Evolutionary conservation across 2,797 vertebrate species (phyloP), one percentile per base, ranked within the genome.

Genomic region (Melanogrammus aeglefinus): DNA sequence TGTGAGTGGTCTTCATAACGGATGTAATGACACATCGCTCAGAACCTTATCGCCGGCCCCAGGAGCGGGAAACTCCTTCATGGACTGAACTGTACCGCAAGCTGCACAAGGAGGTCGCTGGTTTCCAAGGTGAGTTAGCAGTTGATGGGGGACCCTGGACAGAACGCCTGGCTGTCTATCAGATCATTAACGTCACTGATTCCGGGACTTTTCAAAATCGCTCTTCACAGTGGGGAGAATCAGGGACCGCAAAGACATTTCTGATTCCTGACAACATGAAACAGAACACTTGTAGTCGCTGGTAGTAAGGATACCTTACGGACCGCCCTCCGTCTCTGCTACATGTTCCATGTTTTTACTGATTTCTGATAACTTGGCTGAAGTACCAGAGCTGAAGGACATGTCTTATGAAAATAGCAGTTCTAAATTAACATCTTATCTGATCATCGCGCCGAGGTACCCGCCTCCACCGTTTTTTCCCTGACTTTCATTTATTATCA

Each of bases 391-490:
- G 80, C 88, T 93, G 76, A 89, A 94, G 31, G 88, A 95, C 0
- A 86, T 94, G 86, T 87, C 91, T 9, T 86, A 89, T 16, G 89
- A 81, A 0, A 93, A 95, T 77, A 89, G 89, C 76, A 94, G 88
- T 81, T 94, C 88, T 81, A 92, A 95, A 0, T 81, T 96, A 86
- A 96, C 94, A 36, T 95, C 94, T 77, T 96, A 95, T 88, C 90
- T 96, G 47, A 94, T 95, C 77, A 90, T 95, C 36, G 89, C 94
- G 33, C 88, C 96, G 82, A n/a, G n/a, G 95, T 95, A 83, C 86
- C 94, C 81, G 94, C 96, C 73, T 96, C 95, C 2, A 94, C 94
- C 77, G n/a, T n/a, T n/a, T 93, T 94, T 73, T 96, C 96, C 29
- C 93, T 95, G 82, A 87, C 86, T 10, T 88, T 88, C 73, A 87